Evolutionary conservation across 2,797 vertebrate genomes (phyloP).

Genomic region (Leptoclinus maculatus): DNA sequence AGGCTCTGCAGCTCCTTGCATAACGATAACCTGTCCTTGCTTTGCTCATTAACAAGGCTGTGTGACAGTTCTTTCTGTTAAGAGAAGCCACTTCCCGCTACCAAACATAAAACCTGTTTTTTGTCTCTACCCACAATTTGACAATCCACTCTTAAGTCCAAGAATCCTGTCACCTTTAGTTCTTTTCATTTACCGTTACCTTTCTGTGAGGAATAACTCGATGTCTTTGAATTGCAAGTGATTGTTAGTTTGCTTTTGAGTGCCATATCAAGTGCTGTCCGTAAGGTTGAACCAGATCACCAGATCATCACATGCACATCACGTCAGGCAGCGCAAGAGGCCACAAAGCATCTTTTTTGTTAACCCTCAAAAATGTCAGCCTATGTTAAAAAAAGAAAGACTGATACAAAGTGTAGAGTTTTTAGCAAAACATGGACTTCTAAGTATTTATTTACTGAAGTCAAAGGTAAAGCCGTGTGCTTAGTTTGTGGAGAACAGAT

Average conservation of each 20-base stretch:
- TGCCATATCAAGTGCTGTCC: not conserved
- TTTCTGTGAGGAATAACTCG: not conserved
- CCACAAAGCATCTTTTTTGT: not conserved
- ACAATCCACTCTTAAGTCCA: not conserved
- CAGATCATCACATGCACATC: not conserved
- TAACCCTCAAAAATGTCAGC: too few species aligned
- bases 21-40: conserved; percentile 58
- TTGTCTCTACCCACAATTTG: not conserved
- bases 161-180: not conserved
- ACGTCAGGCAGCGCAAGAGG: not conserved
- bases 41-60: conserved; percentile 55
- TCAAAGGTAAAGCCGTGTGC: too few species aligned
- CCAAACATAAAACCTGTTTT: conserved; percentile 8
- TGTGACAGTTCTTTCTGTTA: conserved; percentile 34
- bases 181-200: not conserved
- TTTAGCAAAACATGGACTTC: too few species aligned
- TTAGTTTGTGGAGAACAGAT: too few species aligned
- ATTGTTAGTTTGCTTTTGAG: not conserved
- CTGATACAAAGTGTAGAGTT: too few species aligned
- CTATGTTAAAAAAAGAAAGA: too few species aligned
- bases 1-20: conserved; percentile 29
- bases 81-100: conserved; percentile 7
- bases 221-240: not conserved
- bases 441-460: too few species aligned
- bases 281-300: not conserved